Evolutionary conservation across 2,113 vertebrate genomes (phyloP).

Genomic region (Protobothrops flavoviridis): DNA sequence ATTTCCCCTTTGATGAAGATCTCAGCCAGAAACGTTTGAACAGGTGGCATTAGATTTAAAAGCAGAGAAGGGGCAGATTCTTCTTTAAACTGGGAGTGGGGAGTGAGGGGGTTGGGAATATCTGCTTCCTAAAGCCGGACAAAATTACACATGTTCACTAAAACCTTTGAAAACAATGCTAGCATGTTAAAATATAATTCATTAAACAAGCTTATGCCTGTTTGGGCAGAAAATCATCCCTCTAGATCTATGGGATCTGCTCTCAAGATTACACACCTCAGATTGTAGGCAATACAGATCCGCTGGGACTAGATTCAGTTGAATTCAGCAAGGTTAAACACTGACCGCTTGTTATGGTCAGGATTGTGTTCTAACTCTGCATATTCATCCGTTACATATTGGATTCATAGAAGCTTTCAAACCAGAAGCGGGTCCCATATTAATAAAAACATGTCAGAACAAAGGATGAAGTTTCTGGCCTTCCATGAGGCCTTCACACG

Average conservation of each 20-base stretch:
- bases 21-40: constrained; percentile 66
- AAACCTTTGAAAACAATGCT: not conserved
- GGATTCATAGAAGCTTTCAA: not conserved
- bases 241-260: too few relatives aligned
- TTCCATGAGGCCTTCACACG: not conserved
- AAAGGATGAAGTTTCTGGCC: not conserved
- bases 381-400: not conserved
- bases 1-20: constrained; percentile 72
- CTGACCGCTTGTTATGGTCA: not conserved
- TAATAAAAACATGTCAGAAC: not conserved
- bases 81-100: constrained; percentile 27
- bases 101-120: constrained; percentile 26
- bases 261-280: not conserved
- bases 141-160: not conserved
- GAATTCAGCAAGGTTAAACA: not conserved
- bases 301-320: not conserved
- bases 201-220: too few relatives aligned
- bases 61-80: not conserved
- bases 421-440: not conserved
- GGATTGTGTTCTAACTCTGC: constrained; percentile 23
- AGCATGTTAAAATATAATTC: not conserved
- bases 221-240: not conserved
- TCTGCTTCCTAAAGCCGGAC: constrained; percentile 51
- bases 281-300: not conserved
- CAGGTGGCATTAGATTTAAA: constrained; percentile 62